Evolutionary conservation across 1,140 invertebrate genomes (phyloP), one percentile per base, ranked within the genome.

Genomic region (Proales similis): DNA sequence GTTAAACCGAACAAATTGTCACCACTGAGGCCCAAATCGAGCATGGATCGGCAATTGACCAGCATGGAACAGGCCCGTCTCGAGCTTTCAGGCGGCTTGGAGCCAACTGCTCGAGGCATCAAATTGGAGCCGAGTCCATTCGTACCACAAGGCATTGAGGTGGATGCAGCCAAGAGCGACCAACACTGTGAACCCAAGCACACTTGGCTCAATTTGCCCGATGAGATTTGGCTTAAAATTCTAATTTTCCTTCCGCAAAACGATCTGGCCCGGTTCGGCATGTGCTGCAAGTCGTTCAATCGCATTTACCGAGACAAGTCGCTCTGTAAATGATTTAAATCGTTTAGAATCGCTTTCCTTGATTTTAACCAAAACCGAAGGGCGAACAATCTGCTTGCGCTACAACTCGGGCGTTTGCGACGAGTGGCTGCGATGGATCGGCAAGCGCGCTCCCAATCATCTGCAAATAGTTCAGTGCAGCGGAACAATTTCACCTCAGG

Each of bases 401-500:
- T 57, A 57, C 19, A 39, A 57, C 27, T 57, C 39, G 12, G 22
- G 32, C 33, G 29, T 57, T 17, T 17, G n/a, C 17, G 27, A 57
- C 45, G 51, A 57, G 32, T 57, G 51, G 51, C 36, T 57, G 12
- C 36, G 45, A n/a, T 57, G 51, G 51, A 57, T 57, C 30, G 51
- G 51, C 20, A 19, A 26, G 20, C 33, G 51, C 4, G 17, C 36
- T 19, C 51, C 51, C 9, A 57, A 42, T 42, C 36, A 57, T 26
- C 27, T 57, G 0, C 39, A 42, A 19, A 57, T 57, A 24, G 11
- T 57, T 24, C 51, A 57, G 20, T 57, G 51, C 32, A 42, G 33
- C 45, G 51, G 51, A 17, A 20, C 27, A 17, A 17, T 57, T 11
- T 42, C 19, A 20, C 17, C 45, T n/a, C 39, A 30, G 29, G 51